Conservation (phyloP, 2,888 invertebrate genomes). For the Saturnia japonica region DNA sequence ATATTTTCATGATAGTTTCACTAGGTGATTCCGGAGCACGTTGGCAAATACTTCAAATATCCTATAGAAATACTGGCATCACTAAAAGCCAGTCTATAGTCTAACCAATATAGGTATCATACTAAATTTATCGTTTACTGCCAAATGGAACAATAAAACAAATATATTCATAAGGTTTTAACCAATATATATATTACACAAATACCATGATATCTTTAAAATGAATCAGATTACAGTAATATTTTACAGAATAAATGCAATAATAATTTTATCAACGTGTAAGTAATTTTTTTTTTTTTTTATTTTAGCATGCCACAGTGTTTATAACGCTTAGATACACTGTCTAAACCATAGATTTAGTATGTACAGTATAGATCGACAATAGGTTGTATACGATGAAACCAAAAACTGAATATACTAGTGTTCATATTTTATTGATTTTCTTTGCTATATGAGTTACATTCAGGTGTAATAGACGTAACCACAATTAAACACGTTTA, state of each 20-base stretch:
- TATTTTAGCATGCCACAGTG: neutral
- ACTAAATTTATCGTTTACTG: conserved; percentile 5
- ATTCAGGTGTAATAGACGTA: too few species aligned
- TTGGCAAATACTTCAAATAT: too few species aligned
- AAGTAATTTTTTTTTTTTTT: conserved; percentile 16
- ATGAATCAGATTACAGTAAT: conserved; percentile 32
- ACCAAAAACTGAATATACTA: too few species aligned
- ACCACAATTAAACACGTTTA: too few species aligned
- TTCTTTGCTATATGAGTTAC: too few species aligned
- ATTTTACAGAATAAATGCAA: conserved; percentile 29
- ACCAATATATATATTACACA: conserved; percentile 40
- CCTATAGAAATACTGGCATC: neutral
- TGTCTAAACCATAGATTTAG: too few species aligned
- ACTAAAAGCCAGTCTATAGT: neutral
- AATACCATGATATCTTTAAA: conserved; percentile 36
- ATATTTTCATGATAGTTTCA: too few species aligned
- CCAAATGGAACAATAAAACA: conserved; percentile 23
- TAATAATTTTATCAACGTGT: conserved; percentile 37
- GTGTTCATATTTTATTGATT: too few species aligned
- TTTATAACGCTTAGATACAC: neutral
- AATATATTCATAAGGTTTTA: conserved; percentile 36
- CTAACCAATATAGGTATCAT: too few species aligned
- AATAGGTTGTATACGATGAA: too few species aligned
- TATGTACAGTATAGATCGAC: too few species aligned
- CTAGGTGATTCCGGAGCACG: too few species aligned